A percentile compares a stretch with the other conserved stretches of the same genome.
Conservation (phyloP, 1,140 invertebrate species). For the Bombus waltoni region DNA sequence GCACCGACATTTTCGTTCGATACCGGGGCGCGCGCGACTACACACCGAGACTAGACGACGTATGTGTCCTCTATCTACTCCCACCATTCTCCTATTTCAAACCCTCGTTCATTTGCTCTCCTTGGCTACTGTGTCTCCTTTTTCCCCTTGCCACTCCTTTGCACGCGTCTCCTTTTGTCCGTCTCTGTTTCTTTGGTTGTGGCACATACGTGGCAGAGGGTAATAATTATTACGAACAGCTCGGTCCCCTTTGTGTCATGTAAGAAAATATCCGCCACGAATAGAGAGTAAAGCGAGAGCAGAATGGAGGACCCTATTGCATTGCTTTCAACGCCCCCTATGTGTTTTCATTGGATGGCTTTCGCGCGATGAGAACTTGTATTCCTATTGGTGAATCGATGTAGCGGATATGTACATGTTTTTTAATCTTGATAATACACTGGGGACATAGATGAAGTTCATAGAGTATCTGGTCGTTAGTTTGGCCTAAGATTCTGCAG, state of each 20-base stretch:
- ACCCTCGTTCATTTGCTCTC: constrained; percentile 45
- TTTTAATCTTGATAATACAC: neutral
- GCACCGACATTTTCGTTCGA: constrained; percentile 57
- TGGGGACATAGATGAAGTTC: too few species aligned
- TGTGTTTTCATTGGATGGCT: neutral
- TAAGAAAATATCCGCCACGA: neutral
- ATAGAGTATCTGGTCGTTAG: too few species aligned
- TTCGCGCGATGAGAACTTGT: neutral
- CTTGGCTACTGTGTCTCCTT: constrained; percentile 22
- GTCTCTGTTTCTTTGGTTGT: neutral
- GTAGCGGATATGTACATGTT: neutral
- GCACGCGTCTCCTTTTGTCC: neutral
- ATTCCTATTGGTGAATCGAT: neutral
- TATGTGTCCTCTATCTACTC: neutral
- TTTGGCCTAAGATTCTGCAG: too few species aligned
- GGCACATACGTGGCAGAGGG: neutral
- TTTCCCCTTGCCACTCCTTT: neutral
- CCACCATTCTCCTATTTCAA: neutral
- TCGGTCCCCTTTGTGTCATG: neutral
- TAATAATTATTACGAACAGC: constrained; percentile 34
- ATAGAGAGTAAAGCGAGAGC: neutral
- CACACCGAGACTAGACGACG: constrained; percentile 9
- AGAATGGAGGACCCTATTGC: neutral
- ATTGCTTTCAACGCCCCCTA: constrained; percentile 4
- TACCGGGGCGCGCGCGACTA: constrained; percentile 32